Conservation (phyloP, 2,113 vertebrate genomes). For the Charina bottae region DNA sequence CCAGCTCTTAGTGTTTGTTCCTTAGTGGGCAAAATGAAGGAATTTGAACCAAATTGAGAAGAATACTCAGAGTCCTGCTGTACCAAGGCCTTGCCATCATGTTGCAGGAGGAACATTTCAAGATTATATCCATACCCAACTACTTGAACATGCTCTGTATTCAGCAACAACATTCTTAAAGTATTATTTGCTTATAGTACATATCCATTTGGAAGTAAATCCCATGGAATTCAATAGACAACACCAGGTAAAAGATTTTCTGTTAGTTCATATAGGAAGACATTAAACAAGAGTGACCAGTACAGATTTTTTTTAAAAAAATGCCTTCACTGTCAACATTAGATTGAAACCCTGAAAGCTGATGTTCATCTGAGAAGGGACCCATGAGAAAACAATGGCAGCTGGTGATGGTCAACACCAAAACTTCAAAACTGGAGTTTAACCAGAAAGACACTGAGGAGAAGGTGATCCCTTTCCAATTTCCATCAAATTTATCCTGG, state of each 20-base stretch:
- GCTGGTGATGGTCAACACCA: background rate
- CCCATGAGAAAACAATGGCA: background rate
- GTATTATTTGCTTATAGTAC: background rate
- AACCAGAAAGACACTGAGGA: background rate
- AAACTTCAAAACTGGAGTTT: background rate
- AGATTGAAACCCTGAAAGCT: too few relatives aligned
- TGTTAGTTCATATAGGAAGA: too few relatives aligned
- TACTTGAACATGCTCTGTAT: background rate
- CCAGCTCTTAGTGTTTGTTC: too few relatives aligned
- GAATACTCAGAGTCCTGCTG: too few relatives aligned
- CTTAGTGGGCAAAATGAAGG: too few relatives aligned
- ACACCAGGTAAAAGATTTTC: too few relatives aligned
- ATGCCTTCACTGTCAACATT: too few relatives aligned
- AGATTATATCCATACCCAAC: background rate
- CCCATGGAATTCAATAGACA: too few relatives aligned
- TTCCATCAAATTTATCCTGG: background rate
- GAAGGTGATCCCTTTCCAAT: background rate
- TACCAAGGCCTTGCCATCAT: background rate
- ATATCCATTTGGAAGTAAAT: too few relatives aligned
- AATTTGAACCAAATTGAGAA: too few relatives aligned
- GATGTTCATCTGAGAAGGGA: background rate
- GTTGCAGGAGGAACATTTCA: background rate
- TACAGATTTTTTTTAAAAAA: too few relatives aligned
- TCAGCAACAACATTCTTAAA: background rate
- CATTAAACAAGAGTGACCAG: too few relatives aligned